Conservation (phyloP, 2,797 vertebrate species). For the Myotis planiceps region DNA sequence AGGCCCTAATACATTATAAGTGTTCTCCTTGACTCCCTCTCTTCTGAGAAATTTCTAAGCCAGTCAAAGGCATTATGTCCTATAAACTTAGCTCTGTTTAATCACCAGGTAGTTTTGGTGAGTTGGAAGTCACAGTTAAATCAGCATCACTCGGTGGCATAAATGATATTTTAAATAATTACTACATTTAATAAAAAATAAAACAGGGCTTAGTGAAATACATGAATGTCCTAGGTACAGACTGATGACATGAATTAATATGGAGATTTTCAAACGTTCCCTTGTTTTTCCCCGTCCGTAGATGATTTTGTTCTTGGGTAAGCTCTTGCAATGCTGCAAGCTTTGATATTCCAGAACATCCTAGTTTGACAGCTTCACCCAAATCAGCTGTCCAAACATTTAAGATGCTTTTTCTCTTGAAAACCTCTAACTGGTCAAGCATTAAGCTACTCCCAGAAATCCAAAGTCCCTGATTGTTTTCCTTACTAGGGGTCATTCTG, state of each 20-base stretch:
- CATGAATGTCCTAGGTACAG: neutral
- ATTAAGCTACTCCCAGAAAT: neutral
- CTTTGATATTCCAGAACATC: neutral
- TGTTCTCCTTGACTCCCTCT: neutral
- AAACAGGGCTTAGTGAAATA: neutral
- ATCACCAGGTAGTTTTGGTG: neutral
- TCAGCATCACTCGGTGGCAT: neutral
- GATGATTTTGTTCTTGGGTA: neutral
- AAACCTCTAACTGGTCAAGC: neutral
- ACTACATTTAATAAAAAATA: neutral
- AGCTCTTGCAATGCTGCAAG: neutral
- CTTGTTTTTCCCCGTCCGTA: neutral
- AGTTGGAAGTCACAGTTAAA: neutral
- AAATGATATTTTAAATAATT: neutral
- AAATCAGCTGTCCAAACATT: neutral
- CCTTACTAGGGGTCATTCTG: neutral
- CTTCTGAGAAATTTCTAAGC: neutral
- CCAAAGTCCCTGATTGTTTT: neutral
- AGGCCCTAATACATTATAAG: neutral
- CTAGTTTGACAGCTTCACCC: neutral
- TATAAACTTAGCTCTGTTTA: neutral
- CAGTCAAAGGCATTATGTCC: neutral
- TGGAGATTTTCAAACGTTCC: neutral
- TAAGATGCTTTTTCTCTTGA: neutral
- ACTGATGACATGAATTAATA: neutral